Evolutionary conservation across 2,797 vertebrate genomes (phyloP), one percentile per base, ranked within the genome.

Genomic region (Hemibagrus guttatus): DNA sequence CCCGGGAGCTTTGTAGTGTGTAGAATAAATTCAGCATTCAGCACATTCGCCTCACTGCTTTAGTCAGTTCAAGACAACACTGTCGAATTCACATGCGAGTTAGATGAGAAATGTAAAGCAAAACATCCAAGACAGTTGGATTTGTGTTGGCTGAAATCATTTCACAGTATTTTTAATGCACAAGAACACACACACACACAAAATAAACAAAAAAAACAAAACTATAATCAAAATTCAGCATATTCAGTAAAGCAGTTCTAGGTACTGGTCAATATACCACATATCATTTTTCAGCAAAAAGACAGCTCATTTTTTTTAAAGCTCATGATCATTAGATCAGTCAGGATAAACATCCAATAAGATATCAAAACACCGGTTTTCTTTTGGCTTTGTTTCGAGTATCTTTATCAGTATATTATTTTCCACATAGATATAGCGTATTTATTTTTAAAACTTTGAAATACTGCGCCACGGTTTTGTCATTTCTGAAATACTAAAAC

Each of bases 21-120:
- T 82, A 83, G 84, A 89, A 86, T 74, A 56, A 87, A 89, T 85
- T 89, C 87, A 88, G 90, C 75, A 90, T 87, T 87, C 74, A 87
- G 86, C 87, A 87, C 79, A 87, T 84, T 87, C 75, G 75, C 85
- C 85, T 87, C 59, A 83, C 85, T 86, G 86, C 82, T 83, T n/a
- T 69, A 28, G 46, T 76, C 71, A 75, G 74, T 83, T 79, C 39
- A 89, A 87, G 86, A 89, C 85, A 87, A 87, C 56, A 80, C 66
- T 75, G 78, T 84, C 39, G 59, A 90, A 64, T 83, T 87, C 83
- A 89, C 90, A 91, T 91, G 90, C 90, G 83, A 78, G 71, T 86
- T 89, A 80, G 82, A 61, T 87, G 84, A 89, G 82, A 74, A 87
- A 87, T 80, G 87, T 83, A 86, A 80, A 89, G 61, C 78, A 81